These are phyloP conservation scores for Branchipolynoe longqiensis DNA, from an alignment of 2,888 invertebrate species.

Conservation along the genomic window DNA sequence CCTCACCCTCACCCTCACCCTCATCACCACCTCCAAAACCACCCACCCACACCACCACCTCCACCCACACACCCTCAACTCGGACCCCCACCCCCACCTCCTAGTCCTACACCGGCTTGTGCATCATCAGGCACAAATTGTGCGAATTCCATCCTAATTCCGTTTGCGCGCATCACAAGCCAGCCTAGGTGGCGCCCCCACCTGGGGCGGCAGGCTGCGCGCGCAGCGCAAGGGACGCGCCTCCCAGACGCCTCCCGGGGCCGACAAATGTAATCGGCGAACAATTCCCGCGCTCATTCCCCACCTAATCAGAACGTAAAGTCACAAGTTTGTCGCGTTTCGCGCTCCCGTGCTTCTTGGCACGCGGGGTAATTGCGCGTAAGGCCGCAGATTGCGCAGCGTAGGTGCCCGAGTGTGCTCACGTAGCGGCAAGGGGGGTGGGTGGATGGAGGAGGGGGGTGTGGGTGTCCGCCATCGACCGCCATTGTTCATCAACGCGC, in stretches of 20 bases:
- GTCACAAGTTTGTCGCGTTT: slow-evolving; percentile 43
- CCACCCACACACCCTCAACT: slow-evolving; percentile 1
- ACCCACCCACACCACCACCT: neutral
- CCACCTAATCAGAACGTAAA: slow-evolving; percentile 18
- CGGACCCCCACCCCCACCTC: neutral
- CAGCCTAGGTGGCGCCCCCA: neutral
- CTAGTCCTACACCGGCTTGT: neutral
- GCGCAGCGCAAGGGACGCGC: neutral
- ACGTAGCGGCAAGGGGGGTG: neutral
- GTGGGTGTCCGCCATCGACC: too few species aligned
- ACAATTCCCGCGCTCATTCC: slow-evolving; percentile 36
- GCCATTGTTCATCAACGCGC: slow-evolving; percentile 25
- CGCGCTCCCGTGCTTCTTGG: neutral
- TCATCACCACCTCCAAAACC: too few species aligned
- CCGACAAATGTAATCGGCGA: slow-evolving; percentile 29
- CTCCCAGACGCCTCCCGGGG: neutral
- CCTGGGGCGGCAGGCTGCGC: neutral
- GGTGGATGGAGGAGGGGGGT: neutral
- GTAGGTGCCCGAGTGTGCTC: too few species aligned
- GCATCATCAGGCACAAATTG: slow-evolving; percentile 37
- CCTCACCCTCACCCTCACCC: too few species aligned
- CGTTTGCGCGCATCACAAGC: slow-evolving; percentile 11
- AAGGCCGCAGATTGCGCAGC: neutral
- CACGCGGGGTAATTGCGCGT: slow-evolving; percentile 27
- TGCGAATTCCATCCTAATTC: slow-evolving; percentile 18